Evolutionary conservation across 2,797 vertebrate species (phyloP).

Genomic region (Fringilla coelebs): DNA sequence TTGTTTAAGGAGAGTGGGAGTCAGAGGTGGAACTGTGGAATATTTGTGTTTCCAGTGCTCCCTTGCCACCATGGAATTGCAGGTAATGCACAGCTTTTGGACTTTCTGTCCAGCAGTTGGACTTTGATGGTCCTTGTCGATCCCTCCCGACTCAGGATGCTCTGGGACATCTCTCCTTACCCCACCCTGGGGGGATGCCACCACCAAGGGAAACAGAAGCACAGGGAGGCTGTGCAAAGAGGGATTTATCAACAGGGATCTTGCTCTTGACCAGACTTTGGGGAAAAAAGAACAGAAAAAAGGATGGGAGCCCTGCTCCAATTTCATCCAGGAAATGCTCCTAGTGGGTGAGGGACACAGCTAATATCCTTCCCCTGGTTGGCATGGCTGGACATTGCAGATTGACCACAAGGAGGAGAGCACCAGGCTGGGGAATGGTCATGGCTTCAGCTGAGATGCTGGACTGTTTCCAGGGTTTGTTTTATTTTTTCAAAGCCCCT

Average conservation of each 20-base stretch:
- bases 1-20: background rate
- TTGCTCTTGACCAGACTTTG: background rate
- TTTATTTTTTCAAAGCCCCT: background rate
- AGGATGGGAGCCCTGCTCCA: fast-evolving
- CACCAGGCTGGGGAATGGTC: fast-evolving
- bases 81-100: background rate
- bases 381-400: background rate
- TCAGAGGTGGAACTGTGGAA: no score
- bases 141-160: background rate
- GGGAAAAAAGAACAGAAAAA: background rate
- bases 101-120: background rate
- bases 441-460: background rate
- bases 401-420: background rate
- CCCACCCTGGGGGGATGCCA: no score
- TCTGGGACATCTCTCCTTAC: no score
- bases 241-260: background rate
- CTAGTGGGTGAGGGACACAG: background rate
- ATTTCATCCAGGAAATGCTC: background rate
- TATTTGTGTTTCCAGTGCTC: background rate
- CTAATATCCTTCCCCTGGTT: background rate
- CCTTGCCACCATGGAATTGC: background rate
- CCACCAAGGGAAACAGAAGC: background rate
- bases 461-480: background rate
- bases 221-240: background rate
- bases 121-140: background rate